phyloP scores from a whole-genome alignment of 2,113 vertebrate species.

The Sigmodon hispidus region DNA sequence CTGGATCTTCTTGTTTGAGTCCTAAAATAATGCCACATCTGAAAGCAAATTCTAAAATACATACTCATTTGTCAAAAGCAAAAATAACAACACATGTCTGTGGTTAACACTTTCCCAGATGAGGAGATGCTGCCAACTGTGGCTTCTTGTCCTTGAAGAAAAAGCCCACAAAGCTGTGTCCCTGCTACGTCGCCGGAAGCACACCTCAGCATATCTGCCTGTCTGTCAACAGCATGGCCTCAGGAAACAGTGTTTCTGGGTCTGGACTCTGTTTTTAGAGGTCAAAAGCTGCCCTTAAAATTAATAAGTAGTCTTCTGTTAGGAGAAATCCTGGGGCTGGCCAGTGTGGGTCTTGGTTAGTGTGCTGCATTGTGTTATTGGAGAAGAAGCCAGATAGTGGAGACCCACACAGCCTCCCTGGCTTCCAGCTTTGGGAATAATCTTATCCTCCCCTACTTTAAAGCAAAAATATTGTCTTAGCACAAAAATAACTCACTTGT shows the following conservation, averaged over 20 bases:
- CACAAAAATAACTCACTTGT: slow-evolving; percentile 8
- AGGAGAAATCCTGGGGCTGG: neutral
- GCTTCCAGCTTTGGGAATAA: neutral
- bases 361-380: rapidly evolving
- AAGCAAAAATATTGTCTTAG: neutral
- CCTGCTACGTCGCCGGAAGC: rapidly evolving
- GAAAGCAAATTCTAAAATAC: slow-evolving; percentile 5
- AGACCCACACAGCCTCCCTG: rapidly evolving
- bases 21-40: slow-evolving; percentile 24
- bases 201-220: neutral
- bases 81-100: neutral
- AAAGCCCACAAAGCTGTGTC: rapidly evolving
- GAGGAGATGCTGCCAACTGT: neutral
- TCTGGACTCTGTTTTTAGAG: neutral
- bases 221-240: rapidly evolving
- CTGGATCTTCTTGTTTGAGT: neutral
- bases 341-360: neutral
- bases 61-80: neutral
- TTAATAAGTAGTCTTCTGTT: neutral
- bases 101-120: neutral
- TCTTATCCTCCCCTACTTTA: neutral
- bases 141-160: neutral
- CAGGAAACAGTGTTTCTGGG: neutral
- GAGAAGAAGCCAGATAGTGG: neutral
- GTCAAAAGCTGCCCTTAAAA: neutral